These are phyloP conservation scores for Microctenopoma lineatum DNA, from an alignment of 2,797 vertebrate genomes.

Conservation along the genomic window DNA sequence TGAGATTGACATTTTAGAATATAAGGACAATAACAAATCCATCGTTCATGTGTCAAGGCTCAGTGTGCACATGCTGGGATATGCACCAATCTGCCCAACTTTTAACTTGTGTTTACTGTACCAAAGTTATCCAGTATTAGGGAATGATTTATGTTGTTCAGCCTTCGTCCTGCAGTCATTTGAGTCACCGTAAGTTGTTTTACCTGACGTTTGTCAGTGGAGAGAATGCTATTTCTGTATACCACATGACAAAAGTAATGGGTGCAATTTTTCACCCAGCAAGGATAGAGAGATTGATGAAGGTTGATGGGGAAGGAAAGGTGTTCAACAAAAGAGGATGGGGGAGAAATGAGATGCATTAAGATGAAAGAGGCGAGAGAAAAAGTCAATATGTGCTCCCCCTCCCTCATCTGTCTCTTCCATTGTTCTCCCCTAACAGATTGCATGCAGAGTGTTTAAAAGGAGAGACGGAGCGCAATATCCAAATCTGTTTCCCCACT, in stretches of 20 bases:
- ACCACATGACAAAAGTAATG: constrained; percentile 72
- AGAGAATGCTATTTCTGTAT: constrained; percentile 65
- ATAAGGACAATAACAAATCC: constrained; percentile 8
- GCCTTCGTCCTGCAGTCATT: constrained; percentile 24
- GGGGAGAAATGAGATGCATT: constrained; percentile 76
- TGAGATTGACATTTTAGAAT: constrained; percentile 22
- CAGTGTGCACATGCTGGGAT: constrained; percentile 7
- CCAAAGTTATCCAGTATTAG: constrained; percentile 43
- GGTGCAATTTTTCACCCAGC: constrained; percentile 69
- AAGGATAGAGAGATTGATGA: constrained; percentile 74
- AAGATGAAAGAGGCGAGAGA: constrained; percentile 64
- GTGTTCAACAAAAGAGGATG: constrained; percentile 73
- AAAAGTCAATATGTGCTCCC: constrained; percentile 66
- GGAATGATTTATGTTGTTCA: constrained; percentile 40
- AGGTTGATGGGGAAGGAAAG: constrained; percentile 69
- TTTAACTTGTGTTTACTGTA: constrained; percentile 34
- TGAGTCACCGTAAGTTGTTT: constrained; percentile 61
- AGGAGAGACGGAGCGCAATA: constrained; percentile 63
- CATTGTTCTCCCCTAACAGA: constrained; percentile 70
- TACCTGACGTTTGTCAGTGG: constrained; percentile 59
- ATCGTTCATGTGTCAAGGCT: constrained; percentile 11
- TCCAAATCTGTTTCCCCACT: constrained; percentile 73
- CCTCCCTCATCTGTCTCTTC: constrained; percentile 50
- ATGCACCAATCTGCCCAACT: constrained; percentile 24
- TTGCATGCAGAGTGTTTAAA: constrained; percentile 59